Percentiles rank a stretch among this genome's conserved stretches.
phyloP scores from a whole-genome alignment of 1,140 invertebrate species.

The Littorina saxatilis region DNA sequence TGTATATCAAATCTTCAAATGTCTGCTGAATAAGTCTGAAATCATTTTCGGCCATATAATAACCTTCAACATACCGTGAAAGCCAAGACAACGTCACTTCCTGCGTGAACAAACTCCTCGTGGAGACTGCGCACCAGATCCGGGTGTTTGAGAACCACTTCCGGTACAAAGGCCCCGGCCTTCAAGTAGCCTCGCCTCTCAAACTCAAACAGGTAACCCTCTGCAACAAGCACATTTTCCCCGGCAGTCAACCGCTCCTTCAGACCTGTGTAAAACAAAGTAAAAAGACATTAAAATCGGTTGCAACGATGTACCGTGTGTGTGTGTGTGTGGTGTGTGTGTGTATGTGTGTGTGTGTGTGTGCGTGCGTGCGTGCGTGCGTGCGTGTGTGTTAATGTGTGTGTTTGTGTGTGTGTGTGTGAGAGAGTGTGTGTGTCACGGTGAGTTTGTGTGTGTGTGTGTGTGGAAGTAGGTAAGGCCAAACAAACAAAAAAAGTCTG shows the following conservation, averaged over 20 bases:
- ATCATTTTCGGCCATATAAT: background rate
- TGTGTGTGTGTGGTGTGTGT: no score
- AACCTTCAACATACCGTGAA: constrained; percentile 65
- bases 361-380: no score
- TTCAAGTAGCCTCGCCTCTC: constrained; percentile 63
- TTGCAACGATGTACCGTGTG: no score
- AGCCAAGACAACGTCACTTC: constrained; percentile 67
- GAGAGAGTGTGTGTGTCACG: no score
- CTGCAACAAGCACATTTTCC: constrained; percentile 58
- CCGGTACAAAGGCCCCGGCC: constrained; percentile 63
- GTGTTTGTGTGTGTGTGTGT: no score
- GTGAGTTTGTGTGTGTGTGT: no score
- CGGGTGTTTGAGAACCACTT: constrained; percentile 65
- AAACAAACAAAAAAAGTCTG: no score
- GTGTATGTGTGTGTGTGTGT: no score
- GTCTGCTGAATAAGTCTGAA: background rate
- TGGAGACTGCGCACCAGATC: constrained; percentile 57
- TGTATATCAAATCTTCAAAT: background rate
- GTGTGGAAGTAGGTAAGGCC: no score
- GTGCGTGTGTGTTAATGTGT: no score
- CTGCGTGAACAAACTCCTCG: constrained; percentile 67
- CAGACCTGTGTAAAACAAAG: constrained; percentile 41
- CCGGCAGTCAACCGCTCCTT: constrained; percentile 45
- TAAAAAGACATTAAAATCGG: no score
- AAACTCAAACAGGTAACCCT: constrained; percentile 70